phyloP scores from a whole-genome alignment of 2,888 invertebrate genomes.

The Erebia aethiops region DNA sequence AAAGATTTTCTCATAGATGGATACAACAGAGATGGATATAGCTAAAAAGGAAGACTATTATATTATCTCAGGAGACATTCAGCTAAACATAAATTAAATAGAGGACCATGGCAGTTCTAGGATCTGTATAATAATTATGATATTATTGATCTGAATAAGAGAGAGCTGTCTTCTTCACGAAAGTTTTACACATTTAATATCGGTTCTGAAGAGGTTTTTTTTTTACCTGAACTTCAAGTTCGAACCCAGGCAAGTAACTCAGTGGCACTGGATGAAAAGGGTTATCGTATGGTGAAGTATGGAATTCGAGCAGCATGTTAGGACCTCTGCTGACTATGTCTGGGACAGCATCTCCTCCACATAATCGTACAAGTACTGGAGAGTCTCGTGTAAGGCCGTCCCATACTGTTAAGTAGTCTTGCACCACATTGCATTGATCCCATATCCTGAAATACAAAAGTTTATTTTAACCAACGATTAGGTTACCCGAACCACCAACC shows the following conservation, averaged over 20 bases:
- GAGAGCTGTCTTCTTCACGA: too few species aligned
- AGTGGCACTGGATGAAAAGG: constrained; percentile 91
- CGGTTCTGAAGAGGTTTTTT: neutral
- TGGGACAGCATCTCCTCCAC: constrained; percentile 91
- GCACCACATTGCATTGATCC: constrained; percentile 92
- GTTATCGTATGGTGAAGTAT: constrained; percentile 91
- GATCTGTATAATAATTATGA: too few species aligned
- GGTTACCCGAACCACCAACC: too few species aligned
- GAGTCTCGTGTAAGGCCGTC: constrained; percentile 88
- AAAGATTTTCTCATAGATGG: too few species aligned
- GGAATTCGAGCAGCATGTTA: constrained; percentile 90
- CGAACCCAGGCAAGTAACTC: constrained; percentile 91
- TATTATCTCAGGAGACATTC: too few species aligned
- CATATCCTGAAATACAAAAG: constrained; percentile 82
- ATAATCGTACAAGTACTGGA: constrained; percentile 89
- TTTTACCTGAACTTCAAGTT: constrained; percentile 90
- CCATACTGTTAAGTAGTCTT: constrained; percentile 91
- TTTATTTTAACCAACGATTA: neutral
- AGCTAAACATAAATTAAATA: too few species aligned
- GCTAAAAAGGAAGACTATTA: too few species aligned
- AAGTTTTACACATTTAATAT: too few species aligned
- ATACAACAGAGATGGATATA: too few species aligned
- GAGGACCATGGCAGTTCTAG: too few species aligned
- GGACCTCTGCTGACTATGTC: constrained; percentile 90
- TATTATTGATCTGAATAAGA: too few species aligned